Evolutionary conservation across 2,113 vertebrate genomes (phyloP).

Genomic region (Dolichallabes microphthalmus): DNA sequence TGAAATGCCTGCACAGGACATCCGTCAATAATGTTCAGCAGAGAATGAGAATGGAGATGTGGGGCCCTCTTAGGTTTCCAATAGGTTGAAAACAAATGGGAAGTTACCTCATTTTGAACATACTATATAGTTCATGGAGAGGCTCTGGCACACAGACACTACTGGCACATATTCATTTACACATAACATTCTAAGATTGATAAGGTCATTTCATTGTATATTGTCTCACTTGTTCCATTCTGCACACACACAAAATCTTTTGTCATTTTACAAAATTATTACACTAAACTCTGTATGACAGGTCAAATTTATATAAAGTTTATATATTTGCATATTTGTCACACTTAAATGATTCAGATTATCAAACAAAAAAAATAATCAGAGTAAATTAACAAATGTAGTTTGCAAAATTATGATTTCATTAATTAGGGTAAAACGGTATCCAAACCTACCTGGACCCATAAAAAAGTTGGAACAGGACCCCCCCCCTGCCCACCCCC

Average conservation of each 20-base stretch:
- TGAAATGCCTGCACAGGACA: constrained; percentile 72
- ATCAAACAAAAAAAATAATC: too few species aligned
- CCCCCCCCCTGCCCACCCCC: too few species aligned
- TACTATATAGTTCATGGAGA: constrained; percentile 34
- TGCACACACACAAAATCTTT: neutral
- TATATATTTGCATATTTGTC: neutral
- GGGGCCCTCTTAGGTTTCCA: constrained; percentile 51
- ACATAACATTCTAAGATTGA: neutral
- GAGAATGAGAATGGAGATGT: constrained; percentile 49
- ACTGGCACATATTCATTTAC: neutral
- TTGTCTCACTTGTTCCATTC: neutral
- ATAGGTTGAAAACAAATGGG: constrained; percentile 64
- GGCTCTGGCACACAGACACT: constrained; percentile 34
- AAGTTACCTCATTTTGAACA: constrained; percentile 61
- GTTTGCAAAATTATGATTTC: too few species aligned
- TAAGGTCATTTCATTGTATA: neutral
- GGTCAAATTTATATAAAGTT: neutral
- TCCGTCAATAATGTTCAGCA: constrained; percentile 67
- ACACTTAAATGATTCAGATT: too few species aligned
- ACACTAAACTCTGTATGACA: neutral
- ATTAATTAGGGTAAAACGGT: too few species aligned
- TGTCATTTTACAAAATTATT: neutral
- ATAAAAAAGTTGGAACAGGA: too few species aligned
- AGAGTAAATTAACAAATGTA: too few species aligned
- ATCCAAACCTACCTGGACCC: too few species aligned